Percentiles rank a stretch among this genome's conserved stretches.
Evolutionary conservation across 2,113 vertebrate genomes (phyloP).

Genomic region (Bufo gargarizans): DNA sequence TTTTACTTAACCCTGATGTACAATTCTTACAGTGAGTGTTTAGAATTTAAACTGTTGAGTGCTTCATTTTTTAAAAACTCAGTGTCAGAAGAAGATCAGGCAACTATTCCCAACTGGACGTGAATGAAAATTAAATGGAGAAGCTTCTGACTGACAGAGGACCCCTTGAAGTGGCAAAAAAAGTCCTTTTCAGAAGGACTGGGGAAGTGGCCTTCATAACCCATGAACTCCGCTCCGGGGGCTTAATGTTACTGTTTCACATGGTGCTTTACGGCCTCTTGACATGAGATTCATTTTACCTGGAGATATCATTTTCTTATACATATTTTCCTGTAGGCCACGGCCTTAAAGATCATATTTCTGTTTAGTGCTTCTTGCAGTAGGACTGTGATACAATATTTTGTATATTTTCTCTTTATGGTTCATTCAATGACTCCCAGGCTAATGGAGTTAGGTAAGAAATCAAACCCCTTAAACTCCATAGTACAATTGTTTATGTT

Average conservation of each 20-base stretch:
- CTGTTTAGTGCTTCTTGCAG: neutral
- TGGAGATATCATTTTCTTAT: neutral
- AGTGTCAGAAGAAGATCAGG: neutral
- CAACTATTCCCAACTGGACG: neutral
- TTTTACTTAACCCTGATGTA: too few relatives aligned
- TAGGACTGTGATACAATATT: neutral
- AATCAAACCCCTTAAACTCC: too few relatives aligned
- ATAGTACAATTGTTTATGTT: too few relatives aligned
- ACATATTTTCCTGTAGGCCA: neutral
- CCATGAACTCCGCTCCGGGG: neutral
- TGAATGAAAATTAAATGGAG: neutral
- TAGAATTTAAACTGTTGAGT: too few relatives aligned
- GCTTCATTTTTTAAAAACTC: too few relatives aligned
- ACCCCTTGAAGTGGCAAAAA: neutral
- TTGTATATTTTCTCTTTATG: neutral
- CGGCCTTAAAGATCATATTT: neutral
- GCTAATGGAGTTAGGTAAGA: too few relatives aligned
- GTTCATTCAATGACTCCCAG: neutral
- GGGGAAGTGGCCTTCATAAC: neutral
- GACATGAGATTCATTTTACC: neutral
- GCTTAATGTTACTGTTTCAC: neutral
- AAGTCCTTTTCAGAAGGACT: neutral
- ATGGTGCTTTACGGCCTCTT: neutral
- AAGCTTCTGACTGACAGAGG: neutral
- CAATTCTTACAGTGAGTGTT: too few relatives aligned